phyloP scores from a whole-genome alignment of 92 coral and sea anemone genomes.

The Phenganax subtilis region DNA sequence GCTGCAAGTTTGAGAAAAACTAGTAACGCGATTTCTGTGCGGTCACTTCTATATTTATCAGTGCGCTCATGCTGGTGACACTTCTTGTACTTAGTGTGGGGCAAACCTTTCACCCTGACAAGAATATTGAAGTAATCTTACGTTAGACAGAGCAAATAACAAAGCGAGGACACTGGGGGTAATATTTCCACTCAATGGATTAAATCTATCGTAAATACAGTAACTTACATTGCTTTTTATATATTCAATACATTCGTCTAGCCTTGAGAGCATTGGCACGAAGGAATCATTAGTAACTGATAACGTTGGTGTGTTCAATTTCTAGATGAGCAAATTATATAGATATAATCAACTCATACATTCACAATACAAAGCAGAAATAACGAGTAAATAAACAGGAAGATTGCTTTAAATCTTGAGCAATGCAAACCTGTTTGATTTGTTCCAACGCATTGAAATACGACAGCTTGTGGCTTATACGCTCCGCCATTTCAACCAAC shows the following conservation, averaged over 20 bases:
- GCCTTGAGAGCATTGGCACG: slow-evolving; percentile 88
- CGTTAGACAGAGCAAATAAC: not conserved
- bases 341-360: not conserved
- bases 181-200: too few species aligned
- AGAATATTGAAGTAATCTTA: not conserved
- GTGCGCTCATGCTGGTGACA: too few species aligned
- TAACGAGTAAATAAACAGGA: not conserved
- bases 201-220: too few species aligned
- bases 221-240: slow-evolving; percentile 89
- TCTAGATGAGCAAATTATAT: slow-evolving; percentile 49
- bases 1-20: slow-evolving; percentile 47
- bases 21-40: not conserved
- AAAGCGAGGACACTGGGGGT: not conserved
- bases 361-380: not conserved
- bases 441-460: slow-evolving; percentile 92
- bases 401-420: not conserved
- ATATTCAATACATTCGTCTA: slow-evolving; percentile 91
- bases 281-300: slow-evolving; percentile 97
- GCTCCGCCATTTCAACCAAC: slow-evolving; percentile 95
- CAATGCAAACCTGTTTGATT: slow-evolving; percentile 79
- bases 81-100: too few species aligned
- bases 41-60: too few species aligned
- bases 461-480: slow-evolving; percentile 86
- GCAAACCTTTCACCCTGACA: too few species aligned
- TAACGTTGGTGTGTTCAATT: slow-evolving; percentile 84